These are phyloP conservation scores for Radopholus similis DNA, from an alignment of 1,140 invertebrate species.

Conservation along the genomic window DNA sequence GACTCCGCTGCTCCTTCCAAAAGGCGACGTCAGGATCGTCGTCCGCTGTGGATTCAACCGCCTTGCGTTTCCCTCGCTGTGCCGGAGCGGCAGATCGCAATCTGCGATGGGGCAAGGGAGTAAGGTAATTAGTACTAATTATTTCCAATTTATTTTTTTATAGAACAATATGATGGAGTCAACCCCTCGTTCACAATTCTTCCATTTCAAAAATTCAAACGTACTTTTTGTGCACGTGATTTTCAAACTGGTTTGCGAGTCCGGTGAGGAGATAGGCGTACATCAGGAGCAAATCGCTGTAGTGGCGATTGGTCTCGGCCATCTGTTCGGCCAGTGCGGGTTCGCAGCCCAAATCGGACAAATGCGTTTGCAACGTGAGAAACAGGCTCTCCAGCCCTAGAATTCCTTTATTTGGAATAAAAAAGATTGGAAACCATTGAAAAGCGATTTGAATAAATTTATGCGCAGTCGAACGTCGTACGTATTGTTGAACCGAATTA, in stretches of 20 bases:
- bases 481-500: conserved; percentile 9
- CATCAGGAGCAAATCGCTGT: conserved; percentile 27
- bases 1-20: conserved; percentile 13
- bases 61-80: not conserved
- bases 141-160: no score
- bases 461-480: conserved; percentile 14
- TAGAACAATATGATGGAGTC: no score
- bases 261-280: conserved; percentile 21
- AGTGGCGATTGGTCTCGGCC: not conserved
- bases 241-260: conserved; percentile 22
- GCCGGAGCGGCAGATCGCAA: not conserved
- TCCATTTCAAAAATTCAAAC: no score
- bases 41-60: not conserved
- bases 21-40: conserved; percentile 1
- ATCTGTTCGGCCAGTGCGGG: conserved; percentile 13
- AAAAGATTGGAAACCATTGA: no score
- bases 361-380: not conserved
- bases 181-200: no score
- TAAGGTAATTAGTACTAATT: no score
- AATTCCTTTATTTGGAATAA: not conserved
- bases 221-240: conserved; percentile 23
- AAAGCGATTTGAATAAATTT: conserved; percentile 12
- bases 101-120: not conserved
- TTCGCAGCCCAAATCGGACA: not conserved
- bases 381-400: conserved; percentile 22